These are phyloP conservation scores for Hemicentrotus pulcherrimus DNA, from an alignment of 35 echinoderm and acorn worm genomes.

Conservation along the genomic window DNA sequence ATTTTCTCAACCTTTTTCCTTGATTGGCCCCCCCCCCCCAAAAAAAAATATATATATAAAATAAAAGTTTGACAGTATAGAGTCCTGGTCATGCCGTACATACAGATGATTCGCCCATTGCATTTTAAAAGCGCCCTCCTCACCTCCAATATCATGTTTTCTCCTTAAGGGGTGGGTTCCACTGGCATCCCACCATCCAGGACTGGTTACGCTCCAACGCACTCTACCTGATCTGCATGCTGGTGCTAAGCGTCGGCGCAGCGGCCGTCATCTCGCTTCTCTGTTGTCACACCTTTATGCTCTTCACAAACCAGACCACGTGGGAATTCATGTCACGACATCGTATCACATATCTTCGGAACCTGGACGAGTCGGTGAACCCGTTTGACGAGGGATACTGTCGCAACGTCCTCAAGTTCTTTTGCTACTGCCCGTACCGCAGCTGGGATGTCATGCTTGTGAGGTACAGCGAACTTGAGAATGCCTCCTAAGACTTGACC, in stretches of 20 bases:
- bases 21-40: too few relatives aligned
- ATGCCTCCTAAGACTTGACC: background rate
- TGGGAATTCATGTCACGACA: slow-evolving; percentile 99
- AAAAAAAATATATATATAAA: too few relatives aligned
- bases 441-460: slow-evolving; percentile 80
- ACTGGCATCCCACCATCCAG: slow-evolving; percentile 51
- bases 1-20: too few relatives aligned
- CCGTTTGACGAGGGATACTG: slow-evolving; percentile 92
- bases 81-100: too few relatives aligned
- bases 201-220: slow-evolving; percentile 86
- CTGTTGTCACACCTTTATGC: slow-evolving; percentile 90
- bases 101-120: too few relatives aligned
- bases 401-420: slow-evolving; percentile 90
- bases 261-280: slow-evolving; percentile 72
- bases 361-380: slow-evolving; percentile 82
- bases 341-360: slow-evolving; percentile 84
- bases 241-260: slow-evolving; percentile 56
- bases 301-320: slow-evolving; percentile 90
- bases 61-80: too few relatives aligned
- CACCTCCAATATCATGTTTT: background rate
- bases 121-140: too few relatives aligned
- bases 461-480: slow-evolving; percentile 43
- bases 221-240: slow-evolving; percentile 69
- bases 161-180: slow-evolving; percentile 77
- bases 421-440: slow-evolving; percentile 87